Conservation (phyloP, 2,113 vertebrate genomes). For the Propithecus coquereli region DNA sequence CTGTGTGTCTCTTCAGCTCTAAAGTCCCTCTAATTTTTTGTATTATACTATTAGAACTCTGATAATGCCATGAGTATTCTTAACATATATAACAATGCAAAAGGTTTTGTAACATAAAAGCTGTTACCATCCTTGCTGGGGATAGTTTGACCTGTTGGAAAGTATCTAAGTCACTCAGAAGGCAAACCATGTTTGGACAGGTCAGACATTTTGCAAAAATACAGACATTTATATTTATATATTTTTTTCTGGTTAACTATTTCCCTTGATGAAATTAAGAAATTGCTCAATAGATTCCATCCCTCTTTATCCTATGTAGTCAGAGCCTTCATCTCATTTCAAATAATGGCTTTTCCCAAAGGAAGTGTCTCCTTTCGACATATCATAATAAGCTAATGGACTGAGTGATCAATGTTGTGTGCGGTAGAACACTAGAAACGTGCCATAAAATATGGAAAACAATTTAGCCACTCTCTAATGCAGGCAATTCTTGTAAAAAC, state of each 20-base stretch:
- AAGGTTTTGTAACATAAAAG: background rate
- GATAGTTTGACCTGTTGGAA: background rate
- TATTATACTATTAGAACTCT: background rate
- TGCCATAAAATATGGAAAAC: conserved; percentile 63
- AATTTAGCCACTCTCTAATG: conserved; percentile 63
- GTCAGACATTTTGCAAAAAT: background rate
- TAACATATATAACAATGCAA: background rate
- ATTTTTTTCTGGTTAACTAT: background rate
- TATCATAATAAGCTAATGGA: conserved; percentile 70
- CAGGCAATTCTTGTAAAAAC: conserved; percentile 70
- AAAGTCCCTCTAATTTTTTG: background rate
- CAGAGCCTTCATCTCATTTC: conserved; percentile 58
- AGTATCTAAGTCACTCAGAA: background rate
- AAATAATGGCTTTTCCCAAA: conserved; percentile 71
- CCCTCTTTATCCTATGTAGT: background rate
- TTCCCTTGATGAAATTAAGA: conserved; percentile 48
- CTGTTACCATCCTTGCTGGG: background rate
- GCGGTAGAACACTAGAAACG: conserved; percentile 60
- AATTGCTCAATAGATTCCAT: conserved; percentile 28
- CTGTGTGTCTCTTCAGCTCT: background rate
- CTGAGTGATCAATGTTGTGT: conserved; percentile 73
- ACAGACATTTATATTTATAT: background rate
- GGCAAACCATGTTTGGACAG: background rate
- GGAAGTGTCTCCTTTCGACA: conserved; percentile 70
- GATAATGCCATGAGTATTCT: background rate